These are phyloP conservation scores for Lycodopsis pacificus DNA, from an alignment of 2,797 vertebrate species.

Conservation along the genomic window DNA sequence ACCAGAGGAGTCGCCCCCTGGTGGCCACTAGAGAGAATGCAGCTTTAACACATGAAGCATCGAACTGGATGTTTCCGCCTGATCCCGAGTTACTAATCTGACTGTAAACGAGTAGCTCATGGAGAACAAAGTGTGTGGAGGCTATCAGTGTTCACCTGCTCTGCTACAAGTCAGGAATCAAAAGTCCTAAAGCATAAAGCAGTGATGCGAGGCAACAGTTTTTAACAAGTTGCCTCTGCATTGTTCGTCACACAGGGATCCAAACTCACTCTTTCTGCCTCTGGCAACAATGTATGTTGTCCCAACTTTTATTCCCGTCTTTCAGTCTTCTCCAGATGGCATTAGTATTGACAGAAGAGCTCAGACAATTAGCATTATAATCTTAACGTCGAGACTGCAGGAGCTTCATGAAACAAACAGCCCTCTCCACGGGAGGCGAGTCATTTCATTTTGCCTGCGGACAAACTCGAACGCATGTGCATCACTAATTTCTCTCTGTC, in stretches of 20 bases:
- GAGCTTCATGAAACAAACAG: constrained; percentile 49
- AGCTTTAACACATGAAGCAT: too few relatives aligned
- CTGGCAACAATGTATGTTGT: constrained; percentile 31
- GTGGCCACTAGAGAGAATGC: too few relatives aligned
- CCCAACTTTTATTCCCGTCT: constrained; percentile 21
- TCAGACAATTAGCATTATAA: constrained; percentile 51
- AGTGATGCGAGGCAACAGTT: not conserved
- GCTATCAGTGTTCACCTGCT: not conserved
- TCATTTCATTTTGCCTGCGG: constrained; percentile 53
- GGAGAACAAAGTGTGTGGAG: too few relatives aligned
- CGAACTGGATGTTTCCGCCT: too few relatives aligned
- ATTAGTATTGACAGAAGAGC: constrained; percentile 56
- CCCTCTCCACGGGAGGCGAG: constrained; percentile 9
- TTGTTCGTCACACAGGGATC: not conserved
- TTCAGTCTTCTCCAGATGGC: constrained; percentile 52
- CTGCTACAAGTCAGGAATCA: not conserved
- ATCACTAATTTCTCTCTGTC: constrained; percentile 50
- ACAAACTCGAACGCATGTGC: constrained; percentile 45
- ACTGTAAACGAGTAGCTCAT: too few relatives aligned
- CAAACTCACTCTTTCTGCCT: constrained; percentile 25
- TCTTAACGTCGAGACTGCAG: constrained; percentile 47
- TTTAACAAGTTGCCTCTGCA: not conserved
- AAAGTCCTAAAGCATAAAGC: too few relatives aligned
- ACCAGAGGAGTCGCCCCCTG: too few relatives aligned
- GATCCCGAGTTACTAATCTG: too few relatives aligned